Conservation (phyloP, 2,888 invertebrate genomes). For the Isoperla grammatica region DNA sequence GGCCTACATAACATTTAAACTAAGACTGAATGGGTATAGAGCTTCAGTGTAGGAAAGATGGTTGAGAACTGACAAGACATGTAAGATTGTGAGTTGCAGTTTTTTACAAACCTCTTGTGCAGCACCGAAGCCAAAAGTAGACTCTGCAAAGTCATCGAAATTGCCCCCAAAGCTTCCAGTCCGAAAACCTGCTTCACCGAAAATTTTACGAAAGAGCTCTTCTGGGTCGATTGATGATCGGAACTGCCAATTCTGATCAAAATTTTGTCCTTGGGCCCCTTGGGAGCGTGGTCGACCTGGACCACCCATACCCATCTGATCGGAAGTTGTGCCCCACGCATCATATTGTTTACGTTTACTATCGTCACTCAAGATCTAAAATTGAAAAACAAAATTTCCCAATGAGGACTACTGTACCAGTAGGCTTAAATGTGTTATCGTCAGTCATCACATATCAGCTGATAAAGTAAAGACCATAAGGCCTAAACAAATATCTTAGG, state of each 20-base stretch:
- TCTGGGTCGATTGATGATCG: constrained; percentile 90
- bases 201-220: constrained; percentile 93
- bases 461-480: no score
- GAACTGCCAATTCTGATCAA: constrained; percentile 76
- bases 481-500: no score
- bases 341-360: constrained; percentile 90
- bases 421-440: no score
- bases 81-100: no score
- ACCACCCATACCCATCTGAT: constrained; percentile 67
- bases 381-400: constrained; percentile 28
- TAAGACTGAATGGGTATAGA: no score
- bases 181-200: constrained; percentile 75
- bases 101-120: constrained; percentile 88
- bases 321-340: constrained; percentile 82
- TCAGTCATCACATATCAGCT: no score
- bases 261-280: constrained; percentile 44
- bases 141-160: constrained; percentile 83
- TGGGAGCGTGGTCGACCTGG: constrained; percentile 42
- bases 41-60: no score
- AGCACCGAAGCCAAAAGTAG: constrained; percentile 83
- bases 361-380: constrained; percentile 81
- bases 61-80: no score
- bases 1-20: no score
- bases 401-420: no score
- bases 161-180: constrained; percentile 44